Percentiles rank a stretch among this genome's conserved stretches.
Conservation (phyloP, 2,888 invertebrate species). For the Odontomyia ornata region DNA sequence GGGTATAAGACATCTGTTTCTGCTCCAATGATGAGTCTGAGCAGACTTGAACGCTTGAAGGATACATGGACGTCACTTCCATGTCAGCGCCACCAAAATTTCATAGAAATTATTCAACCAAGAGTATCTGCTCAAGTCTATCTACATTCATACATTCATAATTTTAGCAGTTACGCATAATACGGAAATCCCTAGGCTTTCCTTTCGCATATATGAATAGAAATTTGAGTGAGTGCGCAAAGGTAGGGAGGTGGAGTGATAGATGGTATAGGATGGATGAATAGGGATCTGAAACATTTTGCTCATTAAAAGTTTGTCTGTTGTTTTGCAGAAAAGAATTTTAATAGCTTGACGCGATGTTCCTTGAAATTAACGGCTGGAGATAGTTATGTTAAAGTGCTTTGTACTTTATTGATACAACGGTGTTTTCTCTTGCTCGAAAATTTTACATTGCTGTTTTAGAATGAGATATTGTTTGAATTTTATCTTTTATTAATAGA, state of each 20-base stretch:
- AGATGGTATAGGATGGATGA: not conserved
- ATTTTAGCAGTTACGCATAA: slow-evolving; percentile 5
- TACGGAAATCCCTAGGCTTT: slow-evolving; percentile 23
- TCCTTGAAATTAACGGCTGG: too few species aligned
- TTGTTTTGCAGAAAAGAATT: slow-evolving; percentile 2
- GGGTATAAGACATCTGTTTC: not conserved
- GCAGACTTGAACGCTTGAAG: not conserved
- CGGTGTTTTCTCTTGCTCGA: too few species aligned
- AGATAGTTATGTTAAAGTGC: too few species aligned
- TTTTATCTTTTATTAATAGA: too few species aligned
- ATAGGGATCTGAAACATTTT: slow-evolving; percentile 4
- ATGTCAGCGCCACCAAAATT: slow-evolving; percentile 28
- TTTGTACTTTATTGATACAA: too few species aligned
- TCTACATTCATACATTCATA: not conserved
- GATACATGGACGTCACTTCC: not conserved
- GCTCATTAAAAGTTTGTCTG: slow-evolving; percentile 35
- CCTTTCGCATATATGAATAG: not conserved
- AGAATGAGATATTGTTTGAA: too few species aligned
- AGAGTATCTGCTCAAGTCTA: not conserved
- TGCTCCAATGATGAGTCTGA: slow-evolving; percentile 3
- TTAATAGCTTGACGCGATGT: slow-evolving; percentile 1
- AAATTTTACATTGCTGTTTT: too few species aligned
- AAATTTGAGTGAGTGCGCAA: not conserved
- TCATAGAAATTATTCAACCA: slow-evolving; percentile 21
- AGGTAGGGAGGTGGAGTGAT: not conserved